Evolutionary conservation across 2,113 vertebrate genomes (phyloP).

Genomic region (Brienomyrus brachyistius): DNA sequence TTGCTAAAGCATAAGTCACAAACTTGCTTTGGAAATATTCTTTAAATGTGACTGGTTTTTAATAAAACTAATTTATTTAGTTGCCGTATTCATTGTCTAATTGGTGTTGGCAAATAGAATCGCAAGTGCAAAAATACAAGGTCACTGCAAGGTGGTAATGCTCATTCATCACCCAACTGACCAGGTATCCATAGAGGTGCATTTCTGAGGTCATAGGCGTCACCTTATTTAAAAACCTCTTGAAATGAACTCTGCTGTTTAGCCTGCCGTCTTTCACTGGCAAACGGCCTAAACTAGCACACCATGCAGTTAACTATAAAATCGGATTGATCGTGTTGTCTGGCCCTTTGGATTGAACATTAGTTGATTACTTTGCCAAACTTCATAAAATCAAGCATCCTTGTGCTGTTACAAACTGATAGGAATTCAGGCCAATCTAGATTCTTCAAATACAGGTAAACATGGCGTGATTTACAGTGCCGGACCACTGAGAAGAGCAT

Average conservation of each 20-base stretch:
- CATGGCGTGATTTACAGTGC: neutral
- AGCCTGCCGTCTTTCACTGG: neutral
- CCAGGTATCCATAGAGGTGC: neutral
- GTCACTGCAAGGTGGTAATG: neutral
- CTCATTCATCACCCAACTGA: neutral
- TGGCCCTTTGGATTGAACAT: slow-evolving; percentile 11
- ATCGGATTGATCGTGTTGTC: slow-evolving; percentile 58
- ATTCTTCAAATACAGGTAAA: neutral
- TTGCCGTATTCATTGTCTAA: slow-evolving; percentile 10
- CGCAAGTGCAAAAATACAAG: neutral
- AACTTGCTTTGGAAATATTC: slow-evolving; percentile 5
- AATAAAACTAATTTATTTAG: slow-evolving; percentile 53
- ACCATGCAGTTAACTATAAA: slow-evolving; percentile 56
- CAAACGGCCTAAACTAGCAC: slow-evolving; percentile 29
- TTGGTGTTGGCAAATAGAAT: neutral
- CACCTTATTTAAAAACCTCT: neutral
- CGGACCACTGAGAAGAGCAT: slow-evolving; percentile 3
- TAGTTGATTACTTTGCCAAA: neutral
- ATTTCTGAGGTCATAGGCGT: neutral
- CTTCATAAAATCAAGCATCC: neutral
- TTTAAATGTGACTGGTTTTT: slow-evolving; percentile 41
- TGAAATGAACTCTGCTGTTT: no score
- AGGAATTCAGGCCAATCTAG: neutral
- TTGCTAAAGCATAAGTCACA: slow-evolving; percentile 11
- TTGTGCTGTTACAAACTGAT: neutral